These are phyloP conservation scores for Sinonovacula constricta DNA, from an alignment of 1,140 invertebrate genomes.

Conservation along the genomic window DNA sequence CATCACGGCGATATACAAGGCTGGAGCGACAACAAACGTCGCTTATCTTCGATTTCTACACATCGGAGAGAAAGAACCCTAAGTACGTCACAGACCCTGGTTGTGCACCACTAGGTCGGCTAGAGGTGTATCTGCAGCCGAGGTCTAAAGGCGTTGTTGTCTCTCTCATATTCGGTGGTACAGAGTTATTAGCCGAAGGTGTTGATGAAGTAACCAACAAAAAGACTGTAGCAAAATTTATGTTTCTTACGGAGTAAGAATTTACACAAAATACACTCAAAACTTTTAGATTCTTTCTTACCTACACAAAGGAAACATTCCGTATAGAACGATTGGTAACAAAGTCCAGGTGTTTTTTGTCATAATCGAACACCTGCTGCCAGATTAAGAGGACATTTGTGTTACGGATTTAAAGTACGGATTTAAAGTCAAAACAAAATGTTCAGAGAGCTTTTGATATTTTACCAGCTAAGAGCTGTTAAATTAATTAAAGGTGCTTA, in stretches of 20 bases:
- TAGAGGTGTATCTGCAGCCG: not conserved
- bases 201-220: not conserved
- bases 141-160: not conserved
- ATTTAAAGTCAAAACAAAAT: no score
- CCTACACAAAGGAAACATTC: no score
- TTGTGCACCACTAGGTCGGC: not conserved
- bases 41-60: not conserved
- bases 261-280: no score
- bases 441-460: no score
- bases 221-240: not conserved
- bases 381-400: no score
- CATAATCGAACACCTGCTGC: no score
- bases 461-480: no score
- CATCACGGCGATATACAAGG: not conserved
- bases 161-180: not conserved
- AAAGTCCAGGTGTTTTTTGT: no score
- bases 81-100: not conserved
- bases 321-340: no score
- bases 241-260: not conserved
- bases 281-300: no score
- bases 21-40: not conserved
- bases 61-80: not conserved
- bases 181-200: not conserved
- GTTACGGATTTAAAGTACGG: no score
- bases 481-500: no score